These are phyloP conservation scores for Octomys mimax DNA, from an alignment of 2,797 vertebrate species.

Conservation along the genomic window DNA sequence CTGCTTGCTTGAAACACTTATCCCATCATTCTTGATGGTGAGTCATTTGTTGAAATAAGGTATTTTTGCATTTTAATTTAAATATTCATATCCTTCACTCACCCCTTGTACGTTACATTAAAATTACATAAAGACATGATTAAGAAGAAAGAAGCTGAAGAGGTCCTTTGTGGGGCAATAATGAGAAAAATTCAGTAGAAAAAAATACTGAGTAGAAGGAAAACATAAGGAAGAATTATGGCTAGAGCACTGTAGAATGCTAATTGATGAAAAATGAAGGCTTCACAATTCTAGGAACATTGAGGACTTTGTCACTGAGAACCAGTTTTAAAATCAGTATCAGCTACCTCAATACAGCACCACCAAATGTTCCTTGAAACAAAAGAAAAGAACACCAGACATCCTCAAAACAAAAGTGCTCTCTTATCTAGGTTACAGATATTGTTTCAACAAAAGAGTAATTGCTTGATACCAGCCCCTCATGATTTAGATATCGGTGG, in stretches of 20 bases:
- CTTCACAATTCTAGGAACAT: not conserved
- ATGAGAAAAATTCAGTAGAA: not conserved
- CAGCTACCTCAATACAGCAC: not conserved
- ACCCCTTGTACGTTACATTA: not conserved
- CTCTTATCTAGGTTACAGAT: not conserved
- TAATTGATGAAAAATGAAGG: not conserved
- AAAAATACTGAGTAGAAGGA: not conserved
- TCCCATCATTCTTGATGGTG: not conserved
- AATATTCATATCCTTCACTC: not conserved
- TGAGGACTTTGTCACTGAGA: not conserved
- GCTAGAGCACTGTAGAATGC: not conserved
- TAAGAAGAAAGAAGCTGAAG: not conserved
- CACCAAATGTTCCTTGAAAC: not conserved
- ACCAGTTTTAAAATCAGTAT: constrained; percentile 10
- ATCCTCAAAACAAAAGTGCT: constrained; percentile 17
- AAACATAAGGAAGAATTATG: not conserved
- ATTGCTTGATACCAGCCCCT: not conserved
- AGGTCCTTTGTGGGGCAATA: not conserved
- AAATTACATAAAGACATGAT: not conserved
- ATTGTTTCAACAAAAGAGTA: not conserved
- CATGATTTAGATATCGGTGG: not conserved
- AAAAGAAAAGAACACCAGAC: not conserved
- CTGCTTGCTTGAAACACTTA: not conserved
- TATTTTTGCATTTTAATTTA: not conserved
- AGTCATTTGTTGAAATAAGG: not conserved